Percentiles rank a stretch among this genome's conserved stretches.
phyloP scores from a whole-genome alignment of 23 tunicate species.

The Clavelina lepadiformis region DNA sequence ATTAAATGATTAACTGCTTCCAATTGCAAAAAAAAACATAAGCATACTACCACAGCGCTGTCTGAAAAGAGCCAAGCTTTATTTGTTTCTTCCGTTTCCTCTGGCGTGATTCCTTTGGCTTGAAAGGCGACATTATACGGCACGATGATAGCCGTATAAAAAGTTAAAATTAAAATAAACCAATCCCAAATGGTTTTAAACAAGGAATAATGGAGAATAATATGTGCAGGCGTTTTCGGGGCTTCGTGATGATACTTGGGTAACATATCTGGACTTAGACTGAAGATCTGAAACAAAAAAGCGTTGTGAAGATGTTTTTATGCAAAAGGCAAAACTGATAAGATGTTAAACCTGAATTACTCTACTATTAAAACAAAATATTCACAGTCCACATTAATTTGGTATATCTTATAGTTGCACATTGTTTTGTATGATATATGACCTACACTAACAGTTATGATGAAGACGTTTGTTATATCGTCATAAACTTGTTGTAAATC shows the following conservation, averaged over 20 bases:
- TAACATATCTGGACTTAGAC: slow-evolving; percentile 50
- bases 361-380: no score
- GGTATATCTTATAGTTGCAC: no score
- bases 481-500: no score
- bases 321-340: no score
- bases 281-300: slow-evolving; percentile 70
- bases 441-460: no score
- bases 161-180: slow-evolving; percentile 84
- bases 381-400: no score
- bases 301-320: no score
- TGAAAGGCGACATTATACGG: slow-evolving; percentile 91
- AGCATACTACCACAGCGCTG: slow-evolving; percentile 62
- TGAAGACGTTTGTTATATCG: no score
- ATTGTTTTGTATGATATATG: no score
- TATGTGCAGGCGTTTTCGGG: slow-evolving; percentile 79
- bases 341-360: no score
- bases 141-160: slow-evolving; percentile 96
- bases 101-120: no score
- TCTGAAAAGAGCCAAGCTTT: slow-evolving; percentile 72
- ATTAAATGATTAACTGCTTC: no score
- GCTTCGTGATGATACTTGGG: slow-evolving; percentile 94
- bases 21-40: neutral
- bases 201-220: slow-evolving; percentile 86
- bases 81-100: slow-evolving; percentile 14
- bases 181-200: slow-evolving; percentile 95